phyloP scores from a whole-genome alignment of 2,797 vertebrate genomes.

The Carduelis carduelis region DNA sequence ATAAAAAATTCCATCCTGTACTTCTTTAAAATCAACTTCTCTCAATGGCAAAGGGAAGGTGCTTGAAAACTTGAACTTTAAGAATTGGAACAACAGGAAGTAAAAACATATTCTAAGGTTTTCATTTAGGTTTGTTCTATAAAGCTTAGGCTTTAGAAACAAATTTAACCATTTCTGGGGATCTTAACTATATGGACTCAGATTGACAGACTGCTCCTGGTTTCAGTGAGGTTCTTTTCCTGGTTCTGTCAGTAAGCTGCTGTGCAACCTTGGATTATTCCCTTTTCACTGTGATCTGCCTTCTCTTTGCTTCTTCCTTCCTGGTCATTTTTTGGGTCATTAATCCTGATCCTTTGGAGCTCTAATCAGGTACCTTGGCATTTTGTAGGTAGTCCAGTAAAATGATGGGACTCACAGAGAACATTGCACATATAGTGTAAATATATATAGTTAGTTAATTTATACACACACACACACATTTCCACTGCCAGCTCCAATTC shows the following conservation, averaged over 20 bases:
- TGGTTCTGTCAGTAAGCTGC: not conserved
- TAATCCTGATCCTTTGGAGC: not conserved
- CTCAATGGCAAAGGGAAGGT: not conserved
- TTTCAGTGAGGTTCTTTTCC: not conserved
- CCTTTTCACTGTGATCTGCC: not conserved
- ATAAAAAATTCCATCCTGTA: not conserved
- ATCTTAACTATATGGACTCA: not conserved
- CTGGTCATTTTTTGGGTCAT: not conserved
- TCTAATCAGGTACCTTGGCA: not conserved
- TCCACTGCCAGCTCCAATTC: not conserved
- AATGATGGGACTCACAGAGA: not conserved
- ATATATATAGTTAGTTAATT: not conserved
- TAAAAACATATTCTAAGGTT: not conserved
- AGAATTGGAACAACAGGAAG: not conserved
- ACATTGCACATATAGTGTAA: not conserved
- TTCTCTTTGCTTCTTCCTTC: not conserved
- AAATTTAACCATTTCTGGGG: not conserved
- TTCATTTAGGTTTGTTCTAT: not conserved
- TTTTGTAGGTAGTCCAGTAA: not conserved
- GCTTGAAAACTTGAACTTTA: not conserved
- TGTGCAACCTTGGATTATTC: not conserved
- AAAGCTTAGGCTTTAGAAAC: not conserved
- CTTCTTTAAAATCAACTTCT: not conserved
- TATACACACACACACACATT: not conserved
- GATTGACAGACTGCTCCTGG: not conserved